A percentile compares a stretch with the other conserved stretches of the same genome.
Evolutionary conservation across 2,888 invertebrate species (phyloP).

Genomic region (Unio pictorum): DNA sequence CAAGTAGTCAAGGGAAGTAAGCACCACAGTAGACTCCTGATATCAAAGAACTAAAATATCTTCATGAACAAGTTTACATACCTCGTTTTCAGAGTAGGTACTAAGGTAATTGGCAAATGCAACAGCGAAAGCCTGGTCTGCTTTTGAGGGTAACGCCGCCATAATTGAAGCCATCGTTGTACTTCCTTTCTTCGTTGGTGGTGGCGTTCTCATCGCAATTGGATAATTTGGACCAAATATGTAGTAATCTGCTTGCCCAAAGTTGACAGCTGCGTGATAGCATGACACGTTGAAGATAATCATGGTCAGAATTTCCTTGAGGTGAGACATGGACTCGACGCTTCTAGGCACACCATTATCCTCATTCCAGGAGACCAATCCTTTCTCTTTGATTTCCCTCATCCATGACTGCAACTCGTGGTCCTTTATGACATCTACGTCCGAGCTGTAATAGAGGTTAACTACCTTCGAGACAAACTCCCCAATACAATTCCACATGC

Average conservation of each 20-base stretch:
- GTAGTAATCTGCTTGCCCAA: slow-evolving; percentile 32
- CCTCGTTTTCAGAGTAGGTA: slow-evolving; percentile 26
- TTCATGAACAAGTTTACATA: slow-evolving; percentile 2
- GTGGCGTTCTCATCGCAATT: slow-evolving; percentile 21
- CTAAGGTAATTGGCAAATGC: slow-evolving; percentile 31
- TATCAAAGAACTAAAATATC: too few species aligned
- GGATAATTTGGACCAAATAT: slow-evolving; percentile 36
- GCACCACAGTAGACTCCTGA: too few species aligned
- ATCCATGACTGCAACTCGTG: slow-evolving; percentile 23
- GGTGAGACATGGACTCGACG: slow-evolving; percentile 13
- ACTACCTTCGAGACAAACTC: slow-evolving; percentile 20
- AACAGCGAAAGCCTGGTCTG: slow-evolving; percentile 25
- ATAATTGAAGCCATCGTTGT: slow-evolving; percentile 21
- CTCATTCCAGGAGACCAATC: slow-evolving; percentile 12
- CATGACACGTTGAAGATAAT: slow-evolving; percentile 28
- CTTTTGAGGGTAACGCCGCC: slow-evolving; percentile 25
- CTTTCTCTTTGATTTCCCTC: slow-evolving; percentile 24
- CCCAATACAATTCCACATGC: slow-evolving; percentile 21
- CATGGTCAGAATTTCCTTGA: slow-evolving; percentile 24
- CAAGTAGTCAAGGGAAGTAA: too few species aligned
- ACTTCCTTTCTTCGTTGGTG: slow-evolving; percentile 26
- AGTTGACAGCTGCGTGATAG: slow-evolving; percentile 31
- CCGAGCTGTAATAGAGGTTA: slow-evolving; percentile 24
- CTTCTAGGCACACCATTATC: slow-evolving; percentile 26
- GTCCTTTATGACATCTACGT: slow-evolving; percentile 21